Conservation (phyloP, 1,140 invertebrate genomes). For the Bilobella aurantiaca region DNA sequence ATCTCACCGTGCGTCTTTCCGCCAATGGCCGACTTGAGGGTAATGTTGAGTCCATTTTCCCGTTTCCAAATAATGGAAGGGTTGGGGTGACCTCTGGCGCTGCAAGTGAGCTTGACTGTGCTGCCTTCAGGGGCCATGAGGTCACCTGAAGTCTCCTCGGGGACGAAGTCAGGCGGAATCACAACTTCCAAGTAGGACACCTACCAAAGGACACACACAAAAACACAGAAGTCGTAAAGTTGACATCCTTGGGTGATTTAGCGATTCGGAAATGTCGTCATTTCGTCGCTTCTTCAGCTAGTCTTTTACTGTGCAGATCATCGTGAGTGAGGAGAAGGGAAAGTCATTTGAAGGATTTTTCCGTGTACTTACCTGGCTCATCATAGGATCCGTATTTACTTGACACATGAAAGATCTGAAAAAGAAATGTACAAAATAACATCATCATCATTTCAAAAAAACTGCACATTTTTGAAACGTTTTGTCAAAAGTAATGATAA, state of each 20-base stretch:
- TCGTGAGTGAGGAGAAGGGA: neutral
- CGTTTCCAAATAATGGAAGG: slow-evolving; percentile 76
- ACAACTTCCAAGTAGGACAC: slow-evolving; percentile 69
- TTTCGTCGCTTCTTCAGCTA: neutral
- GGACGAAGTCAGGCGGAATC: slow-evolving; percentile 70
- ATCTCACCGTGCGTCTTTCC: slow-evolving; percentile 53
- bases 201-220: slow-evolving; percentile 41
- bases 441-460: neutral
- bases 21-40: slow-evolving; percentile 51
- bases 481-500: neutral
- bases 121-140: slow-evolving; percentile 68
- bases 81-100: slow-evolving; percentile 66
- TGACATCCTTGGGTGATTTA: neutral
- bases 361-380: slow-evolving; percentile 37
- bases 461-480: neutral
- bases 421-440: neutral
- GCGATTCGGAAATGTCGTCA: too few species aligned
- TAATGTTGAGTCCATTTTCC: slow-evolving; percentile 69
- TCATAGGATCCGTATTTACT: slow-evolving; percentile 44
- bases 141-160: slow-evolving; percentile 51
- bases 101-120: slow-evolving; percentile 47
- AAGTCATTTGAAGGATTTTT: neutral
- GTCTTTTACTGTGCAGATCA: neutral
- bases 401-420: slow-evolving; percentile 41
- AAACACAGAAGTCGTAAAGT: neutral